Evolutionary conservation across 2,888 invertebrate genomes (phyloP).

Genomic region (Acleris holmiana): DNA sequence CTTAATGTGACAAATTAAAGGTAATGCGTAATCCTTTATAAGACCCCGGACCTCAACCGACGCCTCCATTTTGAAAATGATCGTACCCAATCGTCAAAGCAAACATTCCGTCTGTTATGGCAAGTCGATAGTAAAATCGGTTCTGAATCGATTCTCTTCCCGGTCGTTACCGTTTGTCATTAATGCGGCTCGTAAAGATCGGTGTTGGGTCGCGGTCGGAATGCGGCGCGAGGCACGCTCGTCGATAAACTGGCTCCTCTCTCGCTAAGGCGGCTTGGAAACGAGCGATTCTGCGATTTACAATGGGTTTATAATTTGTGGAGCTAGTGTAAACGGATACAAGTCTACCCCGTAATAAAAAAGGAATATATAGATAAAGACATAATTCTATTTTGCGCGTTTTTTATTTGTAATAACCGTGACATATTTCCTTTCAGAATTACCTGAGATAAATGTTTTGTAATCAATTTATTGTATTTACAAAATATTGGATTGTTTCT

Average conservation of each 20-base stretch:
- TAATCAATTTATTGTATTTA: no score
- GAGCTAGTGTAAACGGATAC: no score
- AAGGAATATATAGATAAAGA: no score
- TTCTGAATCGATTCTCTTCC: constrained; percentile 77
- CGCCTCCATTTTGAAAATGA: constrained; percentile 12
- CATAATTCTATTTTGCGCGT: no score
- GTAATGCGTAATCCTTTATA: not conserved
- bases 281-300: constrained; percentile 1
- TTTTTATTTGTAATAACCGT: no score
- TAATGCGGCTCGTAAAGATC: constrained; percentile 68
- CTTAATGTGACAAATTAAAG: not conserved
- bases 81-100: constrained; percentile 24
- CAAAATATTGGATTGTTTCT: no score
- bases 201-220: constrained; percentile 66
- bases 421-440: no score
- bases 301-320: no score
- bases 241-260: constrained; percentile 60
- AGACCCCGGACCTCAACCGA: not conserved
- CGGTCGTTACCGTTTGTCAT: constrained; percentile 75
- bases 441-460: no score
- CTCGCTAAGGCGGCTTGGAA: constrained; percentile 41
- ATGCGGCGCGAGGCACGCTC: constrained; percentile 74
- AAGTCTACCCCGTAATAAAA: no score
- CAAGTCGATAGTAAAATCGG: constrained; percentile 64
- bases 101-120: constrained; percentile 36